These are phyloP conservation scores for Strigamia maritima DNA, from an alignment of 2,888 invertebrate species.

Conservation along the genomic window DNA sequence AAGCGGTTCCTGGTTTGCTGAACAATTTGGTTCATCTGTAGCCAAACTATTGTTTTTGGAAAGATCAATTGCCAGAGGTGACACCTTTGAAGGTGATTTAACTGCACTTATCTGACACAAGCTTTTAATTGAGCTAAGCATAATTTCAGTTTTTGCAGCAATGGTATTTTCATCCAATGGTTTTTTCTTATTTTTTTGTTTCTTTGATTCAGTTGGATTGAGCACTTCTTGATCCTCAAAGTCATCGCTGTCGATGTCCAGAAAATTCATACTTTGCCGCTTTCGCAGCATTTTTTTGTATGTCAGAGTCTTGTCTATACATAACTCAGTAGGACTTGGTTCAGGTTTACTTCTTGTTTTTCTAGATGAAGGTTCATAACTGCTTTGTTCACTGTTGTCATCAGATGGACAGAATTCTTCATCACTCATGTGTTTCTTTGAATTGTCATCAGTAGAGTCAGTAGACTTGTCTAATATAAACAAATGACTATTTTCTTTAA, in stretches of 20 bases:
- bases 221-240: neutral
- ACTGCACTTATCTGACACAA: neutral
- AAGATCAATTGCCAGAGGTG: neutral
- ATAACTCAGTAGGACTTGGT: neutral
- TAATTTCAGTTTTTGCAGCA: neutral
- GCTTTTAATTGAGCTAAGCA: neutral
- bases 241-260: neutral
- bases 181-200: neutral
- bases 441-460: neutral
- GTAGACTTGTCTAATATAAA: neutral
- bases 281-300: neutral
- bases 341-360: neutral
- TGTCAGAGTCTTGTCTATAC: neutral
- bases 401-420: neutral
- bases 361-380: neutral
- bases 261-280: neutral
- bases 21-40: neutral
- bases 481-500: too few relatives aligned
- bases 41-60: neutral
- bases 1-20: neutral
- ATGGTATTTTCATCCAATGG: neutral
- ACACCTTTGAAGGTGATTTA: neutral
- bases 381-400: neutral
- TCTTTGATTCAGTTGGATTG: neutral
- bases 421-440: neutral